A percentile compares a stretch with the other conserved stretches of the same genome.
Evolutionary conservation across 2,797 vertebrate genomes (phyloP).

Genomic region (Streptopelia turtur): DNA sequence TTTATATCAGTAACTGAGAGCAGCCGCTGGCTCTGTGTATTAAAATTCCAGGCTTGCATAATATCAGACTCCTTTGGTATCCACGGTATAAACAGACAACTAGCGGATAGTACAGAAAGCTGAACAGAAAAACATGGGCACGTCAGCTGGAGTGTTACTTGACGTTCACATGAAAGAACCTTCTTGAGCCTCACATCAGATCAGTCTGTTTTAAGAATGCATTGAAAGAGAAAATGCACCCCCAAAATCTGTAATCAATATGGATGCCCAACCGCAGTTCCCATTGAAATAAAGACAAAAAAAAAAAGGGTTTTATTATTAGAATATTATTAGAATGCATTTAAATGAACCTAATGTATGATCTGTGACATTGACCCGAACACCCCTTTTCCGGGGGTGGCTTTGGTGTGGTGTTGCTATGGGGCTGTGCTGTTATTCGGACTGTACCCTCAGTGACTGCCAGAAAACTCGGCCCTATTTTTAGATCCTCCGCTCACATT

Average conservation of each 20-base stretch:
- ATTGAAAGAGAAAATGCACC: neutral
- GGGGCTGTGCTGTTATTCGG: slow-evolving; percentile 30
- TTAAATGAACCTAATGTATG: neutral
- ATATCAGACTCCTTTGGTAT: neutral
- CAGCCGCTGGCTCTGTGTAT: neutral
- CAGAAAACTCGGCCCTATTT: slow-evolving; percentile 68
- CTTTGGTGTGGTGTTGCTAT: slow-evolving; percentile 17
- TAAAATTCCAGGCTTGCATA: neutral
- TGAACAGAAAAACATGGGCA: neutral
- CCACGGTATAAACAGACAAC: neutral
- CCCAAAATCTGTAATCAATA: neutral
- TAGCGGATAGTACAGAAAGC: neutral
- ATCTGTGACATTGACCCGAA: neutral
- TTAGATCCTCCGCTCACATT: slow-evolving; percentile 72
- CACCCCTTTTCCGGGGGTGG: neutral
- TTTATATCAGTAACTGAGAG: neutral
- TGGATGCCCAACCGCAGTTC: neutral
- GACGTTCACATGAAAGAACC: neutral
- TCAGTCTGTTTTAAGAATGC: neutral
- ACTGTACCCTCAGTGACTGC: neutral
- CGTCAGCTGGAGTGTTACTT: neutral
- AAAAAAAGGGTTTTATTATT: neutral
- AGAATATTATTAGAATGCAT: neutral
- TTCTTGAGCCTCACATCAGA: neutral
- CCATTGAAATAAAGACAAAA: neutral